Percentiles rank a stretch among this genome's conserved stretches.
Evolutionary conservation across 1,140 invertebrate genomes (phyloP).

Genomic region (Ectropis grisescens): DNA sequence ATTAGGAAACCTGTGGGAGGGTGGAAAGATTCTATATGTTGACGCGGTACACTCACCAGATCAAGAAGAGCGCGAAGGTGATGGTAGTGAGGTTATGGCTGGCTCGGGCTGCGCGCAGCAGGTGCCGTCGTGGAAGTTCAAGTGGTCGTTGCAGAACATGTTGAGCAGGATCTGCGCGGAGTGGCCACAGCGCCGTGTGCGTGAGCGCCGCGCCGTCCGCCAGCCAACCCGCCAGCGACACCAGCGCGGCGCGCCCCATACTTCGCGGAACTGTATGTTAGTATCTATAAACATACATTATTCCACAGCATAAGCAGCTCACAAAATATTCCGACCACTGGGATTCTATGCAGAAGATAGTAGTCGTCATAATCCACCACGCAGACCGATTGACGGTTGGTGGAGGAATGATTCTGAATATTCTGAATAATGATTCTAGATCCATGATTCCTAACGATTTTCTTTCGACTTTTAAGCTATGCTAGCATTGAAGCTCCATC

Average conservation of each 20-base stretch:
- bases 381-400: no score
- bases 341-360: no score
- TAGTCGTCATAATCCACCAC: no score
- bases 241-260: constrained; percentile 89
- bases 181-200: constrained; percentile 73
- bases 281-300: constrained; percentile 65
- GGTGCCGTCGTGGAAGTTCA: constrained; percentile 97
- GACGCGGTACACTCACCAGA: constrained; percentile 86
- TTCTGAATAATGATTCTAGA: no score
- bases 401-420: no score
- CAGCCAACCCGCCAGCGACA: constrained; percentile 83
- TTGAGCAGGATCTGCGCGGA: constrained; percentile 93
- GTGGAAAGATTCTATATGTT: no score
- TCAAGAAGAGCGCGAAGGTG: constrained; percentile 82
- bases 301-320: no score
- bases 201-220: constrained; percentile 77
- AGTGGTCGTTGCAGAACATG: constrained; percentile 97
- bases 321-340: no score
- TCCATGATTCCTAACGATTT: no score
- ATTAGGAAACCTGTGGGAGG: no score
- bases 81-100: constrained; percentile 90
- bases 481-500: no score
- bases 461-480: no score
- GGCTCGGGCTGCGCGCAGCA: constrained; percentile 93
- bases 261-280: constrained; percentile 77